Evolutionary conservation across 2,113 vertebrate genomes (phyloP), one percentile per base, ranked within the genome.

Genomic region (Hippocampus comes): DNA sequence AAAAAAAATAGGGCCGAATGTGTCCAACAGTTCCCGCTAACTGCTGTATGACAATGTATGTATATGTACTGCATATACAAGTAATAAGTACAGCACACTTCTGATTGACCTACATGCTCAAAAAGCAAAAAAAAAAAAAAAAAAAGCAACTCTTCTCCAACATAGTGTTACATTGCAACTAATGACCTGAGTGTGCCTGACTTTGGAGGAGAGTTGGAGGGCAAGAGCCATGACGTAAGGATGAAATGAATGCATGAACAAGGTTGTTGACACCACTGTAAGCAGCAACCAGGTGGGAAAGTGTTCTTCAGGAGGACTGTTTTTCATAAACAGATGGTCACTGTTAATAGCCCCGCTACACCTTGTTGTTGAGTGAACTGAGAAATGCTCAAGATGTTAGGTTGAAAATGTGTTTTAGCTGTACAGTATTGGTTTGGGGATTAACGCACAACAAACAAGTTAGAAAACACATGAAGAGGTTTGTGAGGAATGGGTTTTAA

Each of bases 281-380:
- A 86, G 84, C 71, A 80, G 71, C 46, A 55, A 71, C 81, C 87
- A 90, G 89, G 88, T 90, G 88, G 87, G 82, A 81, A 78, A 56
- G 57, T 70, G 73, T 68, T 83, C 69, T 77, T 80, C 81, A 72
- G 77, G 65, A 49, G 18, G 75, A 68, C 76, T 69, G 43, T 75
- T 78, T 86, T 86, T 80, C 76, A 78, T 78, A 83, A 89, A 84
- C 90, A 90, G 90, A 89, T 89, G 90, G 89, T 57, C 9, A 41
- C 81, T 74, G 76, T 85, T 89, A 85, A 84, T 78, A 68, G 75
- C 79, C 72, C 81, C 71, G 78, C 42, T 48, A 73, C 81, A 84
- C 77, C 78, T 86, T 75, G 83, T 81, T 86, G 86, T 85, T 74
- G 78, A 83, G 73, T 80, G 84, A 85, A 87, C 74, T 46, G 14